Percentiles rank a stretch among this genome's conserved stretches.
Conservation (phyloP, 2,888 invertebrate genomes). For the Terebella lapidaria region DNA sequence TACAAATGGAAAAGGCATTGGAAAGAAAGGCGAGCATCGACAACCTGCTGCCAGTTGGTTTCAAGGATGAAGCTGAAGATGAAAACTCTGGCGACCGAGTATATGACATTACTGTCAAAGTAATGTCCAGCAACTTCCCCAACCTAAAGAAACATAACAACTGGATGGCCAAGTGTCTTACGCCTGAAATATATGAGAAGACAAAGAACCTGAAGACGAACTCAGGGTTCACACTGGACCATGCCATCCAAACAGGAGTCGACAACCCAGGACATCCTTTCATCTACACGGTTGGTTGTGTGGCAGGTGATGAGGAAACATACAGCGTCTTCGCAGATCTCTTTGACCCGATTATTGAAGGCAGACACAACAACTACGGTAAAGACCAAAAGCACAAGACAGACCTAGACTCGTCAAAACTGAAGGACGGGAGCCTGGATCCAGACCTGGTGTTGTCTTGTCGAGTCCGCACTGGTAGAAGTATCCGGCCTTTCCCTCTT, state of each 20-base stretch:
- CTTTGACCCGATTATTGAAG: constrained; percentile 22
- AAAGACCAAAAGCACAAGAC: constrained; percentile 20
- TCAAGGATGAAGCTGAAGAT: constrained; percentile 22
- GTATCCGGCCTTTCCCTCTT: constrained; percentile 11
- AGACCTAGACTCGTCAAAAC: constrained; percentile 15
- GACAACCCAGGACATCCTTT: constrained; percentile 23
- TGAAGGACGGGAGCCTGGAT: constrained; percentile 6
- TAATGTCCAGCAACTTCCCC: constrained; percentile 21
- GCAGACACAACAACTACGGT: constrained; percentile 24
- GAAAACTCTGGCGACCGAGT: constrained; percentile 14
- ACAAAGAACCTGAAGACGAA: constrained; percentile 24
- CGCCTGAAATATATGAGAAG: constrained; percentile 24
- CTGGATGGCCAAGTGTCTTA: constrained; percentile 19
- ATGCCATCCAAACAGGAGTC: constrained; percentile 26
- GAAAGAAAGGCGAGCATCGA: neutral
- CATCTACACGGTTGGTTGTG: constrained; percentile 20
- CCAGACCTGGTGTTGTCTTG: constrained; percentile 15
- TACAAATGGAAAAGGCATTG: neutral
- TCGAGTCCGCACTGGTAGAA: constrained; percentile 17
- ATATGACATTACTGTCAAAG: constrained; percentile 6
- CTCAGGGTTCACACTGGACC: constrained; percentile 22
- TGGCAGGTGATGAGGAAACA: constrained; percentile 24
- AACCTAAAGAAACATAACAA: constrained; percentile 20
- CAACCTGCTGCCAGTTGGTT: constrained; percentile 10
- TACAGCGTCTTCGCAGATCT: constrained; percentile 21